These are phyloP conservation scores for Solea solea DNA, from an alignment of 2,113 vertebrate genomes.

Conservation along the genomic window DNA sequence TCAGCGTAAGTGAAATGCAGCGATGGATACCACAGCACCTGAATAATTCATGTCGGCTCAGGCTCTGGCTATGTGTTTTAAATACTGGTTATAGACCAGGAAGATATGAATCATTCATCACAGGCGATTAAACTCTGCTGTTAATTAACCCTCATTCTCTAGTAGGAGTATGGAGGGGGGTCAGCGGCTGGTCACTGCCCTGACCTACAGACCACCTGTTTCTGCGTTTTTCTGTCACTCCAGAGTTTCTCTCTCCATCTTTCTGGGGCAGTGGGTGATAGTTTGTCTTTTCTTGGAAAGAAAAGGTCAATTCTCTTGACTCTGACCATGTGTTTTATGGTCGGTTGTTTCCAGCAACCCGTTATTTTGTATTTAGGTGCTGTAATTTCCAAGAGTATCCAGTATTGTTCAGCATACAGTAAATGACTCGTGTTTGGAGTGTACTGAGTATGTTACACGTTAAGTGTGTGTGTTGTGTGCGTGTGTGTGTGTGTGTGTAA, in stretches of 20 bases:
- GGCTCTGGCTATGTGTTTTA: constrained; percentile 69
- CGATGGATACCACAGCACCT: constrained; percentile 31
- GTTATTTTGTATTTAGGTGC: not conserved
- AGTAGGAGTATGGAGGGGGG: constrained; percentile 49
- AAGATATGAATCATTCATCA: constrained; percentile 80
- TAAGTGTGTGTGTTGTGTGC: constrained; percentile 34
- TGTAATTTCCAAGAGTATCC: constrained; percentile 11
- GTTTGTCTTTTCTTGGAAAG: constrained; percentile 15
- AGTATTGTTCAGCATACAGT: constrained; percentile 21
- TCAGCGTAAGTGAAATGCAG: constrained; percentile 54
- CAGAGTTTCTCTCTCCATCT: constrained; percentile 17
- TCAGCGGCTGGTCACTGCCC: constrained; percentile 59
- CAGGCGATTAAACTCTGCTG: constrained; percentile 70
- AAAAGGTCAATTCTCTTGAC: constrained; percentile 14
- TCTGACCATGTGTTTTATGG: no score
- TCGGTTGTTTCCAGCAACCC: no score
- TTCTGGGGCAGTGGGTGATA: not conserved
- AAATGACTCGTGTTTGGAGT: constrained; percentile 34
- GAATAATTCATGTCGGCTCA: constrained; percentile 72
- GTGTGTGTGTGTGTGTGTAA: constrained; percentile 71
- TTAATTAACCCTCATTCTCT: constrained; percentile 80
- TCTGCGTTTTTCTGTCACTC: constrained; percentile 27
- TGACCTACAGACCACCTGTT: constrained; percentile 68
- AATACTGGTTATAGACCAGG: constrained; percentile 69
- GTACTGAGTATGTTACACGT: constrained; percentile 60